Conservation (phyloP, 1,140 invertebrate genomes). For the Psix sp. region DNA sequence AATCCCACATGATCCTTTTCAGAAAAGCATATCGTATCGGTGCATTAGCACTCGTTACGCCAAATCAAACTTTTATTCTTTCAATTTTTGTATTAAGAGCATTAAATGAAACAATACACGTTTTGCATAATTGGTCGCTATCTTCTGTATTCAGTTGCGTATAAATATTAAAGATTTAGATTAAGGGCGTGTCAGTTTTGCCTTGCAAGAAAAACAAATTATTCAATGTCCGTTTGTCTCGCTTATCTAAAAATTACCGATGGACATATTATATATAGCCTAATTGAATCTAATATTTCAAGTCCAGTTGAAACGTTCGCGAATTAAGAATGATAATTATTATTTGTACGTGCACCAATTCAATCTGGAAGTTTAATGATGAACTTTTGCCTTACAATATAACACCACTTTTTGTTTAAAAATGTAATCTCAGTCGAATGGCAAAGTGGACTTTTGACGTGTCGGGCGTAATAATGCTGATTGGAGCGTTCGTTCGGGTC, state of each 20-base stretch:
- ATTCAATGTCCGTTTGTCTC: too few relatives aligned
- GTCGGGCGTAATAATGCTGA: background rate
- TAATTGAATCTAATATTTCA: too few relatives aligned
- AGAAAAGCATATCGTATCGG: too few relatives aligned
- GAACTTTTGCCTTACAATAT: constrained; percentile 13
- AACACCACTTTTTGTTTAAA: constrained; percentile 7
- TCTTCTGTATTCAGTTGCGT: constrained; percentile 17
- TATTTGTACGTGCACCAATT: constrained; percentile 1
- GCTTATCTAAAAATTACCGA: too few relatives aligned
- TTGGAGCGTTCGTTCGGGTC: too few relatives aligned
- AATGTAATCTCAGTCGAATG: constrained; percentile 15
- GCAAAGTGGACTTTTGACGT: constrained; percentile 9
- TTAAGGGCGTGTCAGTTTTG: too few relatives aligned
- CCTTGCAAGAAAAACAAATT: too few relatives aligned
- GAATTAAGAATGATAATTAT: too few relatives aligned
- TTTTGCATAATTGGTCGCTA: constrained; percentile 25
- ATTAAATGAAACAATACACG: constrained; percentile 27
- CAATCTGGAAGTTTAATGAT: background rate
- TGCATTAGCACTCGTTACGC: too few relatives aligned
- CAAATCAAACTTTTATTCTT: constrained; percentile 4
- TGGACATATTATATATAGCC: too few relatives aligned
- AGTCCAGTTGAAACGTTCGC: too few relatives aligned
- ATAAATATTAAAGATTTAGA: too few relatives aligned
- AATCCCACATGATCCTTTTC: constrained; percentile 15
- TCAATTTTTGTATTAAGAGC: constrained; percentile 2